Conservation (phyloP, 1,140 invertebrate genomes). For the Formica exsecta region DNA sequence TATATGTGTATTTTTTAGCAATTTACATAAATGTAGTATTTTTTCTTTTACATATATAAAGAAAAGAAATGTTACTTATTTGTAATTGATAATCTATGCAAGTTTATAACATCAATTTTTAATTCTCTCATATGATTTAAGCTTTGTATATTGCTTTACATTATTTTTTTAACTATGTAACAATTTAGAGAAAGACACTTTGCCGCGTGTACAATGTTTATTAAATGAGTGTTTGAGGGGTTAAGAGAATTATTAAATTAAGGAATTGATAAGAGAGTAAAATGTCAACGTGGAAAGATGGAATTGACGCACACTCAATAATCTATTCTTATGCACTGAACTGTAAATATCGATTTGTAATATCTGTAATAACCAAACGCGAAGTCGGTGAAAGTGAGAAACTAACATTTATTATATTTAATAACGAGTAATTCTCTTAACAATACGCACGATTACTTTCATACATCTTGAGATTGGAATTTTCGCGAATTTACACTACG, state of each 20-base stretch:
- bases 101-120: slow-evolving; percentile 69
- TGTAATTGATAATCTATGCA: slow-evolving; percentile 73
- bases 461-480: slow-evolving; percentile 58
- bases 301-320: slow-evolving; percentile 67
- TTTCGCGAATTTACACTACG: slow-evolving; percentile 55
- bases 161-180: slow-evolving; percentile 54
- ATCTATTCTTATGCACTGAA: slow-evolving; percentile 50
- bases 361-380: slow-evolving; percentile 57
- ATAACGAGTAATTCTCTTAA: slow-evolving; percentile 50
- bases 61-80: slow-evolving; percentile 67
- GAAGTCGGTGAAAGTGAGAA: slow-evolving; percentile 47
- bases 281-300: slow-evolving; percentile 4
- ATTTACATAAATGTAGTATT: too few species aligned
- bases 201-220: background rate
- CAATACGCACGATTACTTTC: slow-evolving; percentile 43
- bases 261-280: slow-evolving; percentile 66
- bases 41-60: slow-evolving; percentile 35
- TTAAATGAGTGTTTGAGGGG: slow-evolving; percentile 64
- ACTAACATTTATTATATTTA: slow-evolving; percentile 42
- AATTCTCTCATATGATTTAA: slow-evolving; percentile 53
- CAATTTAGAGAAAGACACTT: slow-evolving; percentile 25
- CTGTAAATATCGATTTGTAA: slow-evolving; percentile 68
- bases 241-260: slow-evolving; percentile 55
- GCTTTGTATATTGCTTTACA: slow-evolving; percentile 65
- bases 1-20: slow-evolving; percentile 34